Evolutionary conservation across 1,140 invertebrate genomes (phyloP).

Genomic region (Leguminivora glycinivorella): DNA sequence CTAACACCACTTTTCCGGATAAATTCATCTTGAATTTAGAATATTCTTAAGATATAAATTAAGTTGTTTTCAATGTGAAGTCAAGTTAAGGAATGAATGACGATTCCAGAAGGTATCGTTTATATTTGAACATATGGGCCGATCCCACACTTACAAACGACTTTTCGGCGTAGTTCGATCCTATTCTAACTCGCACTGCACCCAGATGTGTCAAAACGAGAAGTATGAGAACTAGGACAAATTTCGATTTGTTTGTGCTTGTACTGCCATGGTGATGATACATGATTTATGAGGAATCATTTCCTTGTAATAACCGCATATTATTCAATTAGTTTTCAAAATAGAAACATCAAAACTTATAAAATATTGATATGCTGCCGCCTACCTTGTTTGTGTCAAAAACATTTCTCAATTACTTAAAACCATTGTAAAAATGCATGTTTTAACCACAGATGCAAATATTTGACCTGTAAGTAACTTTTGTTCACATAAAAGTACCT

Average conservation of each 20-base stretch:
- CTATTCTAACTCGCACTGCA: background rate
- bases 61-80: background rate
- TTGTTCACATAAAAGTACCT: too few species aligned
- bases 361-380: too few species aligned
- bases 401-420: too few species aligned
- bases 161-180: background rate
- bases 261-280: background rate
- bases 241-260: background rate
- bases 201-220: background rate
- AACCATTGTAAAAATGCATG: too few species aligned
- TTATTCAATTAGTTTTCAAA: too few species aligned
- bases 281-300: background rate
- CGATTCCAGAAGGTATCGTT: background rate
- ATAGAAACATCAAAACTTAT: too few species aligned
- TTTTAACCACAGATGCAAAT: too few species aligned
- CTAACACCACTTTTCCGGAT: conserved; percentile 81
- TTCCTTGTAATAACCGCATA: too few species aligned
- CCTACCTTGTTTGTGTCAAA: too few species aligned
- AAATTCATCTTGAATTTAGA: conserved; percentile 30
- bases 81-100: background rate
- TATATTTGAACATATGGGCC: background rate
- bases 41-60: background rate
- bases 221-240: background rate
- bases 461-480: too few species aligned
- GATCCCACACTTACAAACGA: background rate